These are phyloP conservation scores for western clawed frog (Xenopus tropicalis) DNA, from an alignment of 2,113 vertebrate genomes.

Conservation along the genomic window DNA sequence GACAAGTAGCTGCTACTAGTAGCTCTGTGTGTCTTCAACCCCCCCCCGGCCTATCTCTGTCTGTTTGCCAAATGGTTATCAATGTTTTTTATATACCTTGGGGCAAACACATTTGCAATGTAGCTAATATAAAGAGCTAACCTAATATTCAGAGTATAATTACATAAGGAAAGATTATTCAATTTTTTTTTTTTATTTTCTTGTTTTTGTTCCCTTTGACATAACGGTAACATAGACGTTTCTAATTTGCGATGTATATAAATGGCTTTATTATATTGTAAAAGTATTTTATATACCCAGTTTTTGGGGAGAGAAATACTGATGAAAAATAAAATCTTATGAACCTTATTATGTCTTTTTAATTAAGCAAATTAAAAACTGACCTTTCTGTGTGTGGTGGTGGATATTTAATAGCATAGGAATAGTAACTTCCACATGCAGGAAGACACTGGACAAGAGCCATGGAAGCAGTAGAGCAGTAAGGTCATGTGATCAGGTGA, in stretches of 20 bases:
- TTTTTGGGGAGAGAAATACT: conserved; percentile 32
- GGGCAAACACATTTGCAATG: background rate
- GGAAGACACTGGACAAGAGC: too few species aligned
- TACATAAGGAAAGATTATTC: too few species aligned
- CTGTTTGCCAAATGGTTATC: background rate
- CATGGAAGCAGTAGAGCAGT: too few species aligned
- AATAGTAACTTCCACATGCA: too few species aligned
- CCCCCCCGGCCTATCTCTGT: background rate
- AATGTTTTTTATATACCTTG: background rate
- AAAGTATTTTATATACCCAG: conserved; percentile 39
- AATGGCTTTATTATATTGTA: conserved; percentile 43
- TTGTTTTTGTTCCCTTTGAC: background rate
- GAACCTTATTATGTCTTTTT: conserved; percentile 4
- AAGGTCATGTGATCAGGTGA: too few species aligned
- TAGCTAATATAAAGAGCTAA: background rate
- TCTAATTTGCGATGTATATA: conserved; percentile 36
- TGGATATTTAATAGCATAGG: too few species aligned
- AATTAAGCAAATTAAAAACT: background rate
- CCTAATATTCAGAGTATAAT: too few species aligned
- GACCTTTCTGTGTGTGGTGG: too few species aligned
- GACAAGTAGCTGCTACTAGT: too few species aligned
- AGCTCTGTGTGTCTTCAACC: too few species aligned
- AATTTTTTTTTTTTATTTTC: too few species aligned
- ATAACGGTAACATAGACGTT: background rate
- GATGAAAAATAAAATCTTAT: conserved; percentile 36